Conservation (phyloP, 2,113 vertebrate species). For the Nyctereutes procyonoides region DNA sequence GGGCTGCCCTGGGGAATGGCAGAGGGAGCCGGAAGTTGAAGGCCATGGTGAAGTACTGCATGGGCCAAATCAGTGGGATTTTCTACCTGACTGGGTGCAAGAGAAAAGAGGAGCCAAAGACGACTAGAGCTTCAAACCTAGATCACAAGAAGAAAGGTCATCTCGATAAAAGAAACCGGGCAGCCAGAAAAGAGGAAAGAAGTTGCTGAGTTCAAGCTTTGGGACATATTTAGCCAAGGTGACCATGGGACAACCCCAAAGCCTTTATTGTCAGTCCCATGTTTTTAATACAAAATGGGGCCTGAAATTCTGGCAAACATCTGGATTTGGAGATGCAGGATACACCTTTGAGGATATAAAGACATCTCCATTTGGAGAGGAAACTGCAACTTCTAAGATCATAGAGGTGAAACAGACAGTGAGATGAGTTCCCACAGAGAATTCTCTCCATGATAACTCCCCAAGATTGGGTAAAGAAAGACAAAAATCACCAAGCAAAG, state of each 20-base stretch:
- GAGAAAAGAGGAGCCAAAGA: not conserved
- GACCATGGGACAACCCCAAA: not conserved
- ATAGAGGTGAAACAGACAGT: not conserved
- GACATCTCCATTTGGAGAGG: not conserved
- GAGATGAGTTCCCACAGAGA: not conserved
- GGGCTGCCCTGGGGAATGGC: not conserved
- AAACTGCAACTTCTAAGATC: not conserved
- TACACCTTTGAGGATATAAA: not conserved
- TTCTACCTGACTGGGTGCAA: not conserved
- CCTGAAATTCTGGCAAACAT: not conserved
- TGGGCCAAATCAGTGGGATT: not conserved
- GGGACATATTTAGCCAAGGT: not conserved
- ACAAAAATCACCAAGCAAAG: not conserved
- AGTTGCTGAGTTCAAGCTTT: not conserved
- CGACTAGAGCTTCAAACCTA: not conserved
- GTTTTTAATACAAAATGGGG: not conserved
- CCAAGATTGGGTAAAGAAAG: not conserved
- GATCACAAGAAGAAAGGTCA: not conserved
- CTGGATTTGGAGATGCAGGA: not conserved
- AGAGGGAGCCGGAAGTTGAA: not conserved
- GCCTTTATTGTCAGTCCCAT: no score
- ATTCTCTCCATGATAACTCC: not conserved
- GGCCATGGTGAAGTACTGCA: not conserved
- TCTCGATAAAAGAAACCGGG: not conserved
- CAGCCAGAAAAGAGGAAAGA: not conserved